Conservation (phyloP, 2,888 invertebrate species). For the Acrobasis repandana region DNA sequence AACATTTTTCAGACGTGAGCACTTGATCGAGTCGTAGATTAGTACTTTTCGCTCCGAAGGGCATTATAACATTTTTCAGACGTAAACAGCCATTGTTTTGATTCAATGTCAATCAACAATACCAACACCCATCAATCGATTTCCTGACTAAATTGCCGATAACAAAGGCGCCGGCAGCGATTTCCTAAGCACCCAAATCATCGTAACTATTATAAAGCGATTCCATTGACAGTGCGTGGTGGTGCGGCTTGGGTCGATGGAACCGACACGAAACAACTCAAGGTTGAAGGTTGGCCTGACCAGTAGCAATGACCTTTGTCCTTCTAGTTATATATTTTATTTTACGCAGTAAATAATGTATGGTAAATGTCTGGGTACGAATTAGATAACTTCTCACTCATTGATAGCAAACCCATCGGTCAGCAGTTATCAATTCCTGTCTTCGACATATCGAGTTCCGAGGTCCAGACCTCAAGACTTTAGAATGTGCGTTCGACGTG, state of each 20-base stretch:
- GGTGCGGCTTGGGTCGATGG: conserved; percentile 30
- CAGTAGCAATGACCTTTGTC: conserved; percentile 46
- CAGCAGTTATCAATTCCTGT: too few species aligned
- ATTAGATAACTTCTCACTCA: too few species aligned
- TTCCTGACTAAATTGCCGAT: conserved; percentile 35
- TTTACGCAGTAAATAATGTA: not conserved
- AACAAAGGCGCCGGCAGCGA: conserved; percentile 30
- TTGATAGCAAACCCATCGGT: too few species aligned
- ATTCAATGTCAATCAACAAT: conserved; percentile 27
- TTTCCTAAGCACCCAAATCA: conserved; percentile 29
- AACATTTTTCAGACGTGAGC: too few species aligned
- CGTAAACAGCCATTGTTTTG: not conserved
- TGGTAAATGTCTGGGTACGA: not conserved
- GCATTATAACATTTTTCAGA: too few species aligned
- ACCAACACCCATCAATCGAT: conserved; percentile 32
- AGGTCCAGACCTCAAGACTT: too few species aligned
- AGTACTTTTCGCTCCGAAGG: too few species aligned
- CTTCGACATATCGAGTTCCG: too few species aligned
- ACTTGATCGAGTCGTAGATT: too few species aligned
- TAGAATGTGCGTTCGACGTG: too few species aligned
- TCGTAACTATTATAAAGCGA: conserved; percentile 27
- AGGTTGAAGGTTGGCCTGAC: conserved; percentile 25
- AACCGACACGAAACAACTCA: conserved; percentile 28
- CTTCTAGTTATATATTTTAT: conserved; percentile 25
- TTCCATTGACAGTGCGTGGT: conserved; percentile 30